Evolutionary conservation across 2,888 invertebrate genomes (phyloP).

Genomic region (Cremastinae sp.): DNA sequence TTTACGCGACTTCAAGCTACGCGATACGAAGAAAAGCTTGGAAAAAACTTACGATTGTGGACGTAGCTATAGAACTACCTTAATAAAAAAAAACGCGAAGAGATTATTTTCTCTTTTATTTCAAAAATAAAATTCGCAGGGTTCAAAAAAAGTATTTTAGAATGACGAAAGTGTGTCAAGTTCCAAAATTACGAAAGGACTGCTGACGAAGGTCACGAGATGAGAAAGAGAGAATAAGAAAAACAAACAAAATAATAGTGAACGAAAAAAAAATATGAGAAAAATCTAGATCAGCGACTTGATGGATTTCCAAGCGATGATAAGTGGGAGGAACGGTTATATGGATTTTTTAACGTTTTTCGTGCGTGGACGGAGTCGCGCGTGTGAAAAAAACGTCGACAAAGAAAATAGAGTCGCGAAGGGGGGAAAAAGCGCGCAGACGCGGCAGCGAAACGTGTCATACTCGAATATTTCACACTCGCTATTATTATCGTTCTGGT

Average conservation of each 20-base stretch:
- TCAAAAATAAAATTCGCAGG: too few relatives aligned
- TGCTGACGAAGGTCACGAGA: conserved; percentile 33
- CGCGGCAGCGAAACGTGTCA: conserved; percentile 30
- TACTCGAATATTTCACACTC: conserved; percentile 40
- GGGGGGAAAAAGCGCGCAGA: conserved; percentile 27
- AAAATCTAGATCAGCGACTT: not conserved
- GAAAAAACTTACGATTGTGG: too few relatives aligned
- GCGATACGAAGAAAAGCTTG: too few relatives aligned
- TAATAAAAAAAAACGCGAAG: not conserved
- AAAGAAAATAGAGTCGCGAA: not conserved
- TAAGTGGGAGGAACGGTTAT: conserved; percentile 17
- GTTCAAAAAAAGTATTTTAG: not conserved
- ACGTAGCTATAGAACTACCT: too few relatives aligned
- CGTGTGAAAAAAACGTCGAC: not conserved
- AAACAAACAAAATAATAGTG: too few relatives aligned
- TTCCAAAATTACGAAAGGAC: conserved; percentile 20
- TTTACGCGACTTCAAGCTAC: too few relatives aligned
- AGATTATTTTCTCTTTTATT: not conserved
- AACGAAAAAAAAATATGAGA: not conserved
- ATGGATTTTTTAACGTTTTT: conserved; percentile 9
- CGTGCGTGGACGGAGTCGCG: too few relatives aligned
- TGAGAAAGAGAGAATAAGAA: conserved; percentile 12
- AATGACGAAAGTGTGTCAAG: conserved; percentile 1
- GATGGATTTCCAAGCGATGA: conserved; percentile 14
- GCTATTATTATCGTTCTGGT: conserved; percentile 55